A percentile compares a stretch with the other conserved stretches of the same genome.
These are phyloP conservation scores for Rousettus madagascariensis DNA, from an alignment of 2,797 vertebrate genomes.

Conservation along the genomic window DNA sequence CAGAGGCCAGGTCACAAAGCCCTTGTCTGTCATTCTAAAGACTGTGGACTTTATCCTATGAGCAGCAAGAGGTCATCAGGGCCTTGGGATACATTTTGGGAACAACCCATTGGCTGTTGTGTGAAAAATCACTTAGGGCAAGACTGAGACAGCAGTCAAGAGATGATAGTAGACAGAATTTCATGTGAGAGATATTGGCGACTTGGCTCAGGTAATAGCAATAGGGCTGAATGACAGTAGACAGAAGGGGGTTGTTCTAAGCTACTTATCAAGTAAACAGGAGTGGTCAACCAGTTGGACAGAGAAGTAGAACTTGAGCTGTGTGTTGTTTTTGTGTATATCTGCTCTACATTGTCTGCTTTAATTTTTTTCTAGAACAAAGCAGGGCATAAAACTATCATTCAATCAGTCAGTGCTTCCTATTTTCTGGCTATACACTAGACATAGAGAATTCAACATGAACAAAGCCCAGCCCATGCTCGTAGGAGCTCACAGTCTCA, in stretches of 20 bases:
- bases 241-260: not conserved
- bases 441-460: not conserved
- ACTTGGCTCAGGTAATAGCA: not conserved
- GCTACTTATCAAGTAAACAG: rapidly evolving
- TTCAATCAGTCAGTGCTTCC: not conserved
- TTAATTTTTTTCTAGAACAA: not conserved
- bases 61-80: not conserved
- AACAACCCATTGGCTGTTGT: not conserved
- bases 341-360: not conserved
- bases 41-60: not conserved
- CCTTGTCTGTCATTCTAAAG: not conserved
- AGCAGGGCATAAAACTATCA: not conserved
- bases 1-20: not conserved
- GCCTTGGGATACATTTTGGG: not conserved
- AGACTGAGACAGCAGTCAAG: not conserved
- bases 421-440: not conserved
- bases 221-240: not conserved
- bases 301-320: not conserved
- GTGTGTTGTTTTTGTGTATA: not conserved
- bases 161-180: not conserved
- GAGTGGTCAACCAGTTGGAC: not conserved
- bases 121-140: not conserved
- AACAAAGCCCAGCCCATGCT: rapidly evolving
- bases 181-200: not conserved
- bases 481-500: not conserved